phyloP scores from a whole-genome alignment of 2,888 invertebrate species.

The Masnerella sp. region DNA sequence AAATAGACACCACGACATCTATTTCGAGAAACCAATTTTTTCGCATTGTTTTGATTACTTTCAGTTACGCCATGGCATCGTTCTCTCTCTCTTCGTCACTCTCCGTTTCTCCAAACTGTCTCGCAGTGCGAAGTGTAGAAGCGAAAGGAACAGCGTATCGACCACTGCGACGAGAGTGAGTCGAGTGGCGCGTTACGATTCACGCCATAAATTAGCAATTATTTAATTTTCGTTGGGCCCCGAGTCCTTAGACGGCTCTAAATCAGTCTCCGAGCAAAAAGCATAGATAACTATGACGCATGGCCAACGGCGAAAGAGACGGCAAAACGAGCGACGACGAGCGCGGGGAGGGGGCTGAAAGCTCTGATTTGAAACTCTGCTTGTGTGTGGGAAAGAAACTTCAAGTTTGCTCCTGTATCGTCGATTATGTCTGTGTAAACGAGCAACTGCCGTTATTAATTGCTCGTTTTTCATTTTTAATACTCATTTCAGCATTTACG shows the following conservation, averaged over 20 bases:
- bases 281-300: conserved; percentile 78
- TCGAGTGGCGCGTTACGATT: conserved; percentile 70
- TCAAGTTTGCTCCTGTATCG: conserved; percentile 3
- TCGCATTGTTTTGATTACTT: no score
- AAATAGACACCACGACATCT: no score
- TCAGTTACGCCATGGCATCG: no score
- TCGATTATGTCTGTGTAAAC: no score
- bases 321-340: conserved; percentile 62
- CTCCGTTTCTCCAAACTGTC: conserved; percentile 45
- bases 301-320: conserved; percentile 73
- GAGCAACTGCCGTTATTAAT: no score
- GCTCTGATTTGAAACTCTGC: conserved; percentile 55
- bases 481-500: no score
- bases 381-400: conserved; percentile 50
- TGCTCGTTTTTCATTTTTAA: no score
- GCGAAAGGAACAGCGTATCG: conserved; percentile 61
- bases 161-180: conserved; percentile 62
- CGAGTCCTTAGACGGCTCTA: conserved; percentile 78
- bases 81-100: conserved; percentile 10
- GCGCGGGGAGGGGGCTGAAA: conserved; percentile 51
- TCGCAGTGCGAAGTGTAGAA: conserved; percentile 51
- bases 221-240: conserved; percentile 78
- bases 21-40: no score
- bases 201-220: conserved; percentile 78
- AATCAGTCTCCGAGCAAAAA: conserved; percentile 78